Base-by-base conservation (phyloP, 2,113 vertebrate species). In the Cynocephalus volans region DNA sequence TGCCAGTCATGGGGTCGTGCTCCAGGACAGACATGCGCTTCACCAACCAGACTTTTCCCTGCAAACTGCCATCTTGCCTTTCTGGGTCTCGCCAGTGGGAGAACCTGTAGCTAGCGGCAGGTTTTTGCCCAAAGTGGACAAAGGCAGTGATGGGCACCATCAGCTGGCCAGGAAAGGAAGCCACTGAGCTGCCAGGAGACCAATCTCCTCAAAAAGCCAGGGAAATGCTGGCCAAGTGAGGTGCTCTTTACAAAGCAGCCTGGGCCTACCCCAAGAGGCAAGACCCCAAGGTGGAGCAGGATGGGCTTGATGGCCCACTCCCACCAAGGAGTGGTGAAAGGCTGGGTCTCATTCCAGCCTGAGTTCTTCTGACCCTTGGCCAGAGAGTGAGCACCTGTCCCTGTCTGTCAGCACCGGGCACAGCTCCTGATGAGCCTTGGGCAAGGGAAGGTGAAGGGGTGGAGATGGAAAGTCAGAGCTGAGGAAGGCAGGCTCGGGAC, bases 351-450 rank as follows among this genome's bases (percentile, higher is more conserved):
- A n/a, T 11, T 91, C 11, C 13, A 79, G 31, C 28, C 50, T 0
- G 5, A 58, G 31, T 56, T 69, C 64, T 69, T 85, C 31, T 12
- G 19, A 6, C n/a, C 31, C 56, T 67, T 23, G 24, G 31, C 62
- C 41, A 45, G 12, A 23, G 36, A 54, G 50, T 3, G 23, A 52
- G n/a, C 50, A 67, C 10, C 19, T 52, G 28, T 1, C 4, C n/a
- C 33, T 60, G 24, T 28, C n/a, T 4, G 23, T 67, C 33, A 0
- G 0, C 1, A 2, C 10, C 17, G 6, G 50, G 54, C 64, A 60
- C n/a, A 7, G 60, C 5, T 45, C 56, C 54, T 72, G 45, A 50
- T 76, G 24, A 79, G 36, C 28, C 10, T 9, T 15, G 64, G n/a
- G 52, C 6, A 0, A 11, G 41, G 6, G 5, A 48, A 72, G 28